A percentile compares a stretch with the other conserved stretches of the same genome.
These are phyloP conservation scores for Zygaena filipendulae DNA, from an alignment of 2,888 invertebrate genomes.

Conservation along the genomic window DNA sequence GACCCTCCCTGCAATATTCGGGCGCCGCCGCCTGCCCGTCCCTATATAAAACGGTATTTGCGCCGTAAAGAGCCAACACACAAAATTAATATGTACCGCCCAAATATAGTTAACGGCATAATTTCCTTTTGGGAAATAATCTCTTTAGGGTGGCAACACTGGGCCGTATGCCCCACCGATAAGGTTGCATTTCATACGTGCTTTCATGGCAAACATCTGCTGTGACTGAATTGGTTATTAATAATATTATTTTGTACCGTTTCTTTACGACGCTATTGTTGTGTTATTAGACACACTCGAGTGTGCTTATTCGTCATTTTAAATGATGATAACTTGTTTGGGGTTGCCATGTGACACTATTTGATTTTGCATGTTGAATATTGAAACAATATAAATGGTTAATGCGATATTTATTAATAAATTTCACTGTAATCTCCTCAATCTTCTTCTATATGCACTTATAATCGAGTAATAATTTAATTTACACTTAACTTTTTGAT, in stretches of 20 bases:
- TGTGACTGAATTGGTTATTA: constrained; percentile 20
- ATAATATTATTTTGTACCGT: constrained; percentile 35
- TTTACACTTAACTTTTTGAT: constrained; percentile 51
- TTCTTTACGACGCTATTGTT: constrained; percentile 39
- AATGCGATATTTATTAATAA: constrained; percentile 67
- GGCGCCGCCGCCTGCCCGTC: constrained; percentile 21
- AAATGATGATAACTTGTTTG: constrained; percentile 26
- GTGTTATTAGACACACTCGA: constrained; percentile 34
- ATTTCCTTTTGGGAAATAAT: constrained; percentile 29
- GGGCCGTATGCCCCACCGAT: constrained; percentile 15
- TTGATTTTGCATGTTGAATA: too few species aligned
- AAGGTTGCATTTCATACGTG: constrained; percentile 20
- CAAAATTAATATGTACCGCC: constrained; percentile 56
- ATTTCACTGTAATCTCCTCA: constrained; percentile 63
- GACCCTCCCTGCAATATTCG: constrained; percentile 30
- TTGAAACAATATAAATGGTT: constrained; percentile 51
- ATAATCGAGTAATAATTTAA: constrained; percentile 60
- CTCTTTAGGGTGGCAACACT: constrained; percentile 22
- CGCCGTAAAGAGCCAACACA: constrained; percentile 38
- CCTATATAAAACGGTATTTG: constrained; percentile 19
- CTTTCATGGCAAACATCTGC: constrained; percentile 25
- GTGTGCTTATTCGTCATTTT: constrained; percentile 31
- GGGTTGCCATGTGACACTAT: constrained; percentile 16
- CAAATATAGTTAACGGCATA: constrained; percentile 50
- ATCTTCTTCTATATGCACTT: constrained; percentile 63